Evolutionary conservation across 2,113 vertebrate species (phyloP), one percentile per base, ranked within the genome.

Genomic region (Daubentonia madagascariensis): DNA sequence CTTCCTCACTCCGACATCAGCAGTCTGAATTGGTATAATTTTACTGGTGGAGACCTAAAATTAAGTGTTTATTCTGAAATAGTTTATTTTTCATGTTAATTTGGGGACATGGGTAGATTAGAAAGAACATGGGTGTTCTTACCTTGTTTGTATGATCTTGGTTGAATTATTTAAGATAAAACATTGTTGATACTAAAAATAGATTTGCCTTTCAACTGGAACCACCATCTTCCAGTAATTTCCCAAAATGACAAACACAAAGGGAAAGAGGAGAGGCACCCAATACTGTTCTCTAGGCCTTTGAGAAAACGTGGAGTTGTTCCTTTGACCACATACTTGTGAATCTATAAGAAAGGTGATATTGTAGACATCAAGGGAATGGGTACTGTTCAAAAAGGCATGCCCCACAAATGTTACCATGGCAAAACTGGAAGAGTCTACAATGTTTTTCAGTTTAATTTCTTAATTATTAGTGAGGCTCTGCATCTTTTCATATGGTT

Each of bases 61-160:
- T 80, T 75, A 54, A 93, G 20, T 84, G 14, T 95, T 90, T 89
- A 57, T 93, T 95, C 22, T 91, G 20, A 88, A 90, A 87, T 90
- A 86, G 59, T 67, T 85, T 90, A 30, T 92, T 89, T 96, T 97
- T 93, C 63, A 9, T 67, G 5, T 91, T 79, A 88, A 57, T 95
- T 91, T 87, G 37, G 67, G 32, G 32, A 89, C 14, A 22, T 85
- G 52, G 22, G 16, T 90, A 91, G 43, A 89, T 11, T 89, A 54
- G 43, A 92, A 89, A 73, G 78, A 95, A 89, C 22, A 40, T 68
- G 32, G 12, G 16, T 95, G 20, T 81, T 92, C 43, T 83, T 32
- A 61, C 28, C 28, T 84, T 59, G 32, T 57, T 40, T 91, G 16
- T 86, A 25, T 92, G 67, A 81, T 87, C 12, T 70, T 87, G 43